Percentiles rank a stretch among this genome's conserved stretches.
Evolutionary conservation across 2,797 vertebrate genomes (phyloP).

Genomic region (Chrysocyon brachyurus): DNA sequence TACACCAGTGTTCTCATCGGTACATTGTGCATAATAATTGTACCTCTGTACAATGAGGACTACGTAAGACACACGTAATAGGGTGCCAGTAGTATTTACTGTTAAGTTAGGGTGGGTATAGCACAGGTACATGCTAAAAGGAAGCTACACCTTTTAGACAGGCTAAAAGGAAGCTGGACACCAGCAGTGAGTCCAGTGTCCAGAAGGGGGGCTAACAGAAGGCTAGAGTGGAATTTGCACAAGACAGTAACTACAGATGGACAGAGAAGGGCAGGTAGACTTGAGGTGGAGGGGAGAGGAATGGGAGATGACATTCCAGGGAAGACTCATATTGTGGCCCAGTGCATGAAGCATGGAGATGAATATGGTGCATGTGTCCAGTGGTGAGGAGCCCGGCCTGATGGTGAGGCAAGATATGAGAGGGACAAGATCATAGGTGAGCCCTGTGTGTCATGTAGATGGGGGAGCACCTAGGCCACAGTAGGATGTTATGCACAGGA

Average conservation of each 20-base stretch:
- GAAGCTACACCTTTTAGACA: too few relatives aligned
- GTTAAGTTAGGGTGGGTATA: background rate
- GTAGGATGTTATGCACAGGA: background rate
- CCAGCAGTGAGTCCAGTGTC: background rate
- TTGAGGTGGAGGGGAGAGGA: background rate
- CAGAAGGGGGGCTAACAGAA: background rate
- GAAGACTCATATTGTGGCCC: background rate
- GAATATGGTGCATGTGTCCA: background rate
- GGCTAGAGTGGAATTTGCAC: background rate
- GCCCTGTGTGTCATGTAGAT: rapidly evolving
- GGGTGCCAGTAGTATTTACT: background rate
- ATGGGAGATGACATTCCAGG: background rate
- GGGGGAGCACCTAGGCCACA: background rate
- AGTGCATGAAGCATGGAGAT: rapidly evolving
- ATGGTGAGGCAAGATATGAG: background rate
- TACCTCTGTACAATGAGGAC: background rate
- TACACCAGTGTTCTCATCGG: background rate
- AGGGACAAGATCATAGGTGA: background rate
- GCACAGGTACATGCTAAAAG: background rate
- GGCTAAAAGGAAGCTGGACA: background rate
- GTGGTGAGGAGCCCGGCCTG: background rate
- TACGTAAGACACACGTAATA: background rate
- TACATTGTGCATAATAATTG: background rate
- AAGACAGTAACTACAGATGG: too few relatives aligned
- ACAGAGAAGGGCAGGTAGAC: background rate